Percentiles rank a stretch among this genome's conserved stretches.
Conservation (phyloP, 1,140 invertebrate species). For the Lucilia sericata region DNA sequence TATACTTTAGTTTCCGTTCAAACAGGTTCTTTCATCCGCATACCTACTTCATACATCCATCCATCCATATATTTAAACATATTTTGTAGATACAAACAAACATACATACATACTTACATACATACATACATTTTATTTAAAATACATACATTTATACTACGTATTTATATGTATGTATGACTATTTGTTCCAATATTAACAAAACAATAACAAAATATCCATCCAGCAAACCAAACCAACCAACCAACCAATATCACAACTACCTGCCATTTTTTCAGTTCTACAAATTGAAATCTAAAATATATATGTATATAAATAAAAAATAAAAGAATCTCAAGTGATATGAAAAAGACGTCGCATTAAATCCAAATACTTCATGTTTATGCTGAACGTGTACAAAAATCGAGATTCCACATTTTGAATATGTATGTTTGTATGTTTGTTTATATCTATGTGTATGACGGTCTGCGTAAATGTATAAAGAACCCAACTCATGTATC, state of each 20-base stretch:
- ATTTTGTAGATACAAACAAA: conserved; percentile 52
- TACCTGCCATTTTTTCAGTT: conserved; percentile 22
- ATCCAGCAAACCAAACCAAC: background rate
- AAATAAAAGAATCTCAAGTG: background rate
- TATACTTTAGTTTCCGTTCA: conserved; percentile 65
- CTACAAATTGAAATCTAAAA: too few species aligned
- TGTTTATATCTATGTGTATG: background rate
- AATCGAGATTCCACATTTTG: background rate
- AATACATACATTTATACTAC: background rate
- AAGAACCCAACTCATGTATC: background rate
- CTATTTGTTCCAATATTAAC: background rate
- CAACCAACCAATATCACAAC: conserved; percentile 15
- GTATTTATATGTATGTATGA: background rate
- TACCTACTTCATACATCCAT: conserved; percentile 31
- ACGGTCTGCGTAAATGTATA: background rate
- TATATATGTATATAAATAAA: too few species aligned
- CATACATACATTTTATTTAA: background rate
- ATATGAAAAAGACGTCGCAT: background rate
- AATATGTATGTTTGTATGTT: background rate
- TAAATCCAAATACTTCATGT: conserved; percentile 9
- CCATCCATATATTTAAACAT: too few species aligned
- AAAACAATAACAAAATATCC: background rate
- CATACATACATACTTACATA: background rate
- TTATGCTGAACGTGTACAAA: conserved; percentile 20
- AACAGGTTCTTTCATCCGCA: conserved; percentile 66